Evolutionary conservation across 2,113 vertebrate species (phyloP).

Genomic region (Xiphophorus maculatus): DNA sequence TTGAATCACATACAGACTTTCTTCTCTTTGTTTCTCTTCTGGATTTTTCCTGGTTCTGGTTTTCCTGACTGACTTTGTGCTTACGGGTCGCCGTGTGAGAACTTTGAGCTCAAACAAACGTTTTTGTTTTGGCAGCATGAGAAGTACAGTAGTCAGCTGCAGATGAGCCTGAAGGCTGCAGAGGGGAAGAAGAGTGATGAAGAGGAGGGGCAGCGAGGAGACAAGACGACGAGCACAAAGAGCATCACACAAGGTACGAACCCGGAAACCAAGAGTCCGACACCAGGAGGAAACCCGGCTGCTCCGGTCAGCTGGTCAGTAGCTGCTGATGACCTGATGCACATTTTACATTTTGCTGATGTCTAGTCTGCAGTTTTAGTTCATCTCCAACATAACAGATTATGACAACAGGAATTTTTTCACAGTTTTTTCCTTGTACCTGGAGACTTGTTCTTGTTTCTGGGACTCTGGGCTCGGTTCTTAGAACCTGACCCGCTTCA

Average conservation of each 20-base stretch:
- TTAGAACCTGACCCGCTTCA: no score
- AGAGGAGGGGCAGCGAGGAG: constrained; percentile 78
- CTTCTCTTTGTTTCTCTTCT: no score
- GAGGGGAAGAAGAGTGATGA: constrained; percentile 77
- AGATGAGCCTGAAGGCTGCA: constrained; percentile 82
- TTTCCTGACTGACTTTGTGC: background rate
- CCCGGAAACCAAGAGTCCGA: background rate
- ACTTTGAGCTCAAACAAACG: background rate
- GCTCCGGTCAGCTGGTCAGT: background rate
- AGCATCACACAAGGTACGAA: constrained; percentile 68
- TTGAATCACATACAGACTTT: no score
- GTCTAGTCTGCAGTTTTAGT: background rate
- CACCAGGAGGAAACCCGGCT: background rate
- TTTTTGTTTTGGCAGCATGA: constrained; percentile 85
- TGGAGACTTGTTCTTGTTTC: background rate
- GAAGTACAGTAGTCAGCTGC: constrained; percentile 96
- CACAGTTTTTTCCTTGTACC: no score
- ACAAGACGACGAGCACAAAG: constrained; percentile 81
- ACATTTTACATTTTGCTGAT: background rate
- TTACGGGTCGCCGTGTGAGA: background rate
- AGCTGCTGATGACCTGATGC: background rate
- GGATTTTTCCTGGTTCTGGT: no score
- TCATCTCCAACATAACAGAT: background rate
- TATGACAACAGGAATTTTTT: background rate
- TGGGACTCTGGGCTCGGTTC: no score